These are phyloP conservation scores for Apis dorsata DNA, from an alignment of 1,140 invertebrate genomes.

Conservation along the genomic window DNA sequence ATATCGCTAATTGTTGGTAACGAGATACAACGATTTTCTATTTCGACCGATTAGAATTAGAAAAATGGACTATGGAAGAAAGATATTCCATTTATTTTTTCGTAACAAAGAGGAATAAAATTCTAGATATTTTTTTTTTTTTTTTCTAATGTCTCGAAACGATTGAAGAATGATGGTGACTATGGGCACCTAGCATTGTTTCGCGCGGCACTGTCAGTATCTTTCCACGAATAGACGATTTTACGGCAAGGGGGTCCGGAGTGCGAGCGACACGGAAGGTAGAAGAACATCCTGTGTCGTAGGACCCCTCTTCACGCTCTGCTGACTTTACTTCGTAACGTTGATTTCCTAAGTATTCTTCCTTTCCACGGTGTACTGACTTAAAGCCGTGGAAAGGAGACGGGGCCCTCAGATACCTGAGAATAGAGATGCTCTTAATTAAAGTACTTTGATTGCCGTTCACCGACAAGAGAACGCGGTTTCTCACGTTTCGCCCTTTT, in stretches of 20 bases:
- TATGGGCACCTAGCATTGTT: constrained; percentile 57
- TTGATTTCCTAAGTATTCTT: constrained; percentile 73
- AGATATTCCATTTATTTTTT: neutral
- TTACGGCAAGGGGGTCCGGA: constrained; percentile 55
- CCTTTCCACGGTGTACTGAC: constrained; percentile 64
- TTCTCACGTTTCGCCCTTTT: constrained; percentile 31
- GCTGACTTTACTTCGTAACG: constrained; percentile 72
- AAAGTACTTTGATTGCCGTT: constrained; percentile 38
- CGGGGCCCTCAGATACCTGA: constrained; percentile 22
- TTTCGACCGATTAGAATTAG: neutral
- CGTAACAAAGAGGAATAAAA: too few relatives aligned
- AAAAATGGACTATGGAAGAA: neutral
- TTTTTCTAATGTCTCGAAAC: constrained; percentile 1
- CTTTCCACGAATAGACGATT: constrained; percentile 67
- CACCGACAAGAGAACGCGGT: neutral
- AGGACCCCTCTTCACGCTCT: constrained; percentile 70
- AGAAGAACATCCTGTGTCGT: constrained; percentile 73
- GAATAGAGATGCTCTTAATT: constrained; percentile 52
- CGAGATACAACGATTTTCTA: too few relatives aligned
- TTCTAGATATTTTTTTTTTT: neutral
- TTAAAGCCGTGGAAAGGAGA: constrained; percentile 16
- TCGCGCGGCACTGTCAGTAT: constrained; percentile 48
- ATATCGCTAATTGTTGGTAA: neutral
- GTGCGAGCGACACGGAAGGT: constrained; percentile 67
- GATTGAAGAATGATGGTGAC: constrained; percentile 13